Evolutionary conservation across 2,113 vertebrate genomes (phyloP), one percentile per base, ranked within the genome.

Genomic region (Phoxinus phoxinus): DNA sequence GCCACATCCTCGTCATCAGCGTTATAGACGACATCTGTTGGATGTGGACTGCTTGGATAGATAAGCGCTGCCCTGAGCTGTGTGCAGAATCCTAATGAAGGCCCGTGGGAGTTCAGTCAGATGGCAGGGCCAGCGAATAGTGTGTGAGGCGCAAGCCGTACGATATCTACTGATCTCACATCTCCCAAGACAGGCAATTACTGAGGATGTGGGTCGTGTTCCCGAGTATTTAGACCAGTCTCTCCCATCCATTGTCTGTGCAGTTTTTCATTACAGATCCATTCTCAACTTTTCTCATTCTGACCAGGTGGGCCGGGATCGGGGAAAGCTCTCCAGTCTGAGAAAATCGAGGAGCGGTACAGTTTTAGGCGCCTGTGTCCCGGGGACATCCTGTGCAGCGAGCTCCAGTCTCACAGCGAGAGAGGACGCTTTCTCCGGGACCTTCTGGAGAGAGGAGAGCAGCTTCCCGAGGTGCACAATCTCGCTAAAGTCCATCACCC

Each of bases 291-390:
- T 32, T 41, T 56, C 32, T 72, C 6, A 3, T 69, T 69, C 19
- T 69, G 19, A 44, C 10, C 63, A 99, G 98, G 98, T 87, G 97
- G 97, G 5, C 97, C 97, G 0, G 96, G 95, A 75, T 99, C 98
- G 46, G 97, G 97, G 67, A 99, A 99, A 94, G 89, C 95, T 27
- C 94, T 95, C 21, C 98, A 97, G 25, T 96, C 96, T 17, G 92
- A 96, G 92, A 95, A 94, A 90, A 91, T 99, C 90, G 96, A 95
- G 87, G 95, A 96, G 89, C 93, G 95, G 88, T 97, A 98, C 0
- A 95, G 96, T 76, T 94, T 99, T 84, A 95, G 91, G 21, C 90
- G 94, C 1, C 88, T 99, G 69, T 94, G 94, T 0, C 79, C 93
- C 3, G 92, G 90, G 1, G 93, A 97, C 46, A 95, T 99, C 86